Evolutionary conservation across 2,113 vertebrate genomes (phyloP).

Genomic region (Corydoras sp.): DNA sequence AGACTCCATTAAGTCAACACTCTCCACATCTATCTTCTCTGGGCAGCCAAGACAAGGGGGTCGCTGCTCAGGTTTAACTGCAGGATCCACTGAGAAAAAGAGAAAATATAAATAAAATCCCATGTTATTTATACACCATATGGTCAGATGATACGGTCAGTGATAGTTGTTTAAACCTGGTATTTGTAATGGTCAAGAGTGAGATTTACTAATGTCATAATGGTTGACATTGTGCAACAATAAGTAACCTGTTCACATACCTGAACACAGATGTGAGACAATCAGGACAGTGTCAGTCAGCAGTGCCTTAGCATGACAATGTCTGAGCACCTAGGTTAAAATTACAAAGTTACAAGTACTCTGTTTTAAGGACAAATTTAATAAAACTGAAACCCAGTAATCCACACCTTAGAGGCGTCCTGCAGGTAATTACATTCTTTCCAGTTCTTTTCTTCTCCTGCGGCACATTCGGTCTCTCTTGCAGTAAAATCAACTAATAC

Average conservation of each 20-base stretch:
- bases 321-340: constrained; percentile 44
- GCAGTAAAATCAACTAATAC: constrained; percentile 67
- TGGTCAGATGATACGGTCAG: too few relatives aligned
- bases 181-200: too few relatives aligned
- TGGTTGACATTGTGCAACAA: neutral
- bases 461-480: constrained; percentile 67
- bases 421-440: constrained; percentile 71
- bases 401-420: constrained; percentile 55
- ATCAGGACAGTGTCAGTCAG: constrained; percentile 24
- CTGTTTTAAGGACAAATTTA: too few relatives aligned
- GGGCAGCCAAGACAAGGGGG: constrained; percentile 70
- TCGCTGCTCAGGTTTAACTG: neutral
- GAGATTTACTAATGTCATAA: neutral
- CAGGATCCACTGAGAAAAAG: constrained; percentile 45
- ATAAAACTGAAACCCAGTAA: neutral
- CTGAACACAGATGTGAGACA: constrained; percentile 29
- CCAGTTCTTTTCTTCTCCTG: constrained; percentile 64
- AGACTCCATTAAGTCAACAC: constrained; percentile 61
- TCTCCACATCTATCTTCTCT: constrained; percentile 46
- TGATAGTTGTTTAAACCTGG: too few relatives aligned
- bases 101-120: neutral
- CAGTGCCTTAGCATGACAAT: constrained; percentile 26
- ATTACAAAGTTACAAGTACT: too few relatives aligned
- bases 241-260: constrained; percentile 6
- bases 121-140: too few relatives aligned